Evolutionary conservation across 2,888 invertebrate genomes (phyloP).

Genomic region (Ischnura elegans): DNA sequence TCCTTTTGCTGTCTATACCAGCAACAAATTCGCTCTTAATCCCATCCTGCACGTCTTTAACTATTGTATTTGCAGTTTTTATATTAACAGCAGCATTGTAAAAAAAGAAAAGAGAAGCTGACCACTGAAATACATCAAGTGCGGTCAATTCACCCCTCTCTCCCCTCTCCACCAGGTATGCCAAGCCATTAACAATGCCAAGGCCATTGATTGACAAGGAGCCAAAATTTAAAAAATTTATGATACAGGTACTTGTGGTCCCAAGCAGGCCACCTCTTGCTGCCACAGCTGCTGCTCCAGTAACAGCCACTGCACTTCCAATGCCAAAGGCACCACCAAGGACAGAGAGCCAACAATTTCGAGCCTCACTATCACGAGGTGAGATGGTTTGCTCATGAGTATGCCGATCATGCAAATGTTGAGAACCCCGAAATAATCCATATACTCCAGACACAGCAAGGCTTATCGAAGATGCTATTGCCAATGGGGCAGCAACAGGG

Average conservation of each 20-base stretch:
- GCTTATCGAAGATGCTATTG: slow-evolving; percentile 77
- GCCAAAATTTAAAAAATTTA: slow-evolving; percentile 43
- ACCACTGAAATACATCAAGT: slow-evolving; percentile 80
- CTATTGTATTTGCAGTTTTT: slow-evolving; percentile 79
- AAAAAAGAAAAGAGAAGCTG: slow-evolving; percentile 79
- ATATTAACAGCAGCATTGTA: slow-evolving; percentile 79
- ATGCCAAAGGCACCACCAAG: slow-evolving; percentile 81
- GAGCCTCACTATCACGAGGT: slow-evolving; percentile 80
- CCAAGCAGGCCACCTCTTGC: slow-evolving; percentile 79
- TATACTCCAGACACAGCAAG: slow-evolving; percentile 80
- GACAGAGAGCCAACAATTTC: slow-evolving; percentile 82
- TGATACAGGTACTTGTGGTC: slow-evolving; percentile 75
- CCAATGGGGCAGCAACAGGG: slow-evolving; percentile 76
- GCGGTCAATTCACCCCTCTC: slow-evolving; percentile 78
- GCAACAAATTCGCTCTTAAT: slow-evolving; percentile 71
- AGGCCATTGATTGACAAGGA: slow-evolving; percentile 14
- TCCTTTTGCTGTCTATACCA: slow-evolving; percentile 34
- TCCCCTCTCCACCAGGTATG: slow-evolving; percentile 76
- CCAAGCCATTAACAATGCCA: slow-evolving; percentile 35
- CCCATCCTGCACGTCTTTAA: slow-evolving; percentile 80
- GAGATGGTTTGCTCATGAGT: slow-evolving; percentile 80
- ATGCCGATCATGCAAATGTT: slow-evolving; percentile 79
- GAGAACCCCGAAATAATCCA: slow-evolving; percentile 79
- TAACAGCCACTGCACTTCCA: slow-evolving; percentile 80
- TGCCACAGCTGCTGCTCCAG: slow-evolving; percentile 78